Percentiles rank a stretch among this genome's conserved stretches.
Conservation (phyloP, 2,113 vertebrate genomes). For the Hystrix cristata region DNA sequence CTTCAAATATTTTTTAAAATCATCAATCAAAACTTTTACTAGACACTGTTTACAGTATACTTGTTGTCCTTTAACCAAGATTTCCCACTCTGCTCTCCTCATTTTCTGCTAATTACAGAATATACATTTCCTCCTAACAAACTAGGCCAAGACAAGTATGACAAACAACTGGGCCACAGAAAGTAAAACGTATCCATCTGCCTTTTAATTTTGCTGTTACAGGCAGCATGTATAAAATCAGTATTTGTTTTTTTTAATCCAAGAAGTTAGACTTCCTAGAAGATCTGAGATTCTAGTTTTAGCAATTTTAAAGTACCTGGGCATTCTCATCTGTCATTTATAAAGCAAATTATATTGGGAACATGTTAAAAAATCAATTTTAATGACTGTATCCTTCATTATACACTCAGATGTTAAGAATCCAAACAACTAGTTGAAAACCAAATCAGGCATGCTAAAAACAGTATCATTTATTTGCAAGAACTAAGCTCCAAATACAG, state of each 20-base stretch:
- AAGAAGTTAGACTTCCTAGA: background rate
- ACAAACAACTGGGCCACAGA: background rate
- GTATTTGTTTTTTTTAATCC: background rate
- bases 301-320: background rate
- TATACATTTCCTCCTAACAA: background rate
- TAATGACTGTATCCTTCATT: background rate
- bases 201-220: background rate
- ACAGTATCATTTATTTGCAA: background rate
- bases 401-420: background rate
- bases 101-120: background rate
- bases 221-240: background rate
- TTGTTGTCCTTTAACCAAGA: background rate
- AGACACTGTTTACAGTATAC: background rate
- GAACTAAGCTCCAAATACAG: background rate
- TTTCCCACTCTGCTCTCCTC: background rate
- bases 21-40: background rate
- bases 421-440: background rate
- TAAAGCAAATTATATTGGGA: slow-evolving; percentile 2
- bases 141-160: background rate
- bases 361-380: slow-evolving; percentile 3
- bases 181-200: background rate
- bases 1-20: background rate
- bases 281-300: background rate
- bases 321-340: background rate
- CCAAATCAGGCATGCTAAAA: background rate